A percentile compares a stretch with the other conserved stretches of the same genome.
These are phyloP conservation scores for Bufotes viridis DNA, from an alignment of 2,797 vertebrate genomes.

Conservation along the genomic window DNA sequence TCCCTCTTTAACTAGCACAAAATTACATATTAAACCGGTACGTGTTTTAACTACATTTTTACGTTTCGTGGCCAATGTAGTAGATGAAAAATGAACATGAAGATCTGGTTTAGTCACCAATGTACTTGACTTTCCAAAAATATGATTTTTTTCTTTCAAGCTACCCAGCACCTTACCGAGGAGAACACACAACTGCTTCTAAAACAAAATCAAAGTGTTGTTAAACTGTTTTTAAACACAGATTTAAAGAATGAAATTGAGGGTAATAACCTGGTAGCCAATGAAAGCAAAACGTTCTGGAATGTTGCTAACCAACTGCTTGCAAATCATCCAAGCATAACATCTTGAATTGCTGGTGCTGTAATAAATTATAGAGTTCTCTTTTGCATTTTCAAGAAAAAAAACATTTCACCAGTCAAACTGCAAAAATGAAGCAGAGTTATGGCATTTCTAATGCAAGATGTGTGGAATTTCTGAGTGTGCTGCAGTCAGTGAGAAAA, in stretches of 20 bases:
- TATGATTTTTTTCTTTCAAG: conserved; percentile 40
- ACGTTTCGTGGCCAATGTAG: conserved; percentile 55
- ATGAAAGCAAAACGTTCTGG: conserved; percentile 78
- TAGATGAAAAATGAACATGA: conserved; percentile 63
- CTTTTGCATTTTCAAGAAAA: conserved; percentile 78
- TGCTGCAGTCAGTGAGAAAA: conserved; percentile 30
- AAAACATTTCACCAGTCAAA: conserved; percentile 75
- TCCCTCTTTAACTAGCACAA: conserved; percentile 58
- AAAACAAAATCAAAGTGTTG: conserved; percentile 71
- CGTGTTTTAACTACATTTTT: conserved; percentile 45
- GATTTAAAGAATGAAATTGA: conserved; percentile 77
- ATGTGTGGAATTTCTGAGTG: conserved; percentile 55
- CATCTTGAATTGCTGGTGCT: conserved; percentile 78
- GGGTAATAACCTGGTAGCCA: conserved; percentile 77
- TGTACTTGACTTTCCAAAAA: conserved; percentile 59
- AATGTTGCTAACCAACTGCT: conserved; percentile 75
- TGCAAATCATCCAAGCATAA: conserved; percentile 77
- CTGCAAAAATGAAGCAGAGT: conserved; percentile 69
- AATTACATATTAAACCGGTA: conserved; percentile 41
- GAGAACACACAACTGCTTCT: conserved; percentile 65
- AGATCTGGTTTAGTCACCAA: conserved; percentile 57
- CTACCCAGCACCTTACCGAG: conserved; percentile 55
- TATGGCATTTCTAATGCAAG: conserved; percentile 68
- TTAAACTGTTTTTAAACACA: conserved; percentile 78
- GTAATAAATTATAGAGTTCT: conserved; percentile 80